phyloP scores from a whole-genome alignment of 2,888 invertebrate species.

The Ophion ventricosus region DNA sequence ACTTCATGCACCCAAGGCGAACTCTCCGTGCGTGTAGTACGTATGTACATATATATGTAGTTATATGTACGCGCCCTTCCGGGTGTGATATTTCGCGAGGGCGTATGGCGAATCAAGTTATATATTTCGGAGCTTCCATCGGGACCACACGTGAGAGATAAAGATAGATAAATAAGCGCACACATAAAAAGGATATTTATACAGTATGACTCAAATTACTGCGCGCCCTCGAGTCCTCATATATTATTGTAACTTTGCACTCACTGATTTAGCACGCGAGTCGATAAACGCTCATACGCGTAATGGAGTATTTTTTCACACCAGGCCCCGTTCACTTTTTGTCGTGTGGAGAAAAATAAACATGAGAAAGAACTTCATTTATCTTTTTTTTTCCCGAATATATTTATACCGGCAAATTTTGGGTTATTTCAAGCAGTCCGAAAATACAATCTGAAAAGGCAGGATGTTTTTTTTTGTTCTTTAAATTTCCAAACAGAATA shows the following conservation, averaged over 20 bases:
- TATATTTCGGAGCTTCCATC: conserved; percentile 38
- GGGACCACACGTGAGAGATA: conserved; percentile 32
- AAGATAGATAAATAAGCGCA: conserved; percentile 8
- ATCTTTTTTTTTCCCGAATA: too few species aligned
- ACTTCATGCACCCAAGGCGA: conserved; percentile 8
- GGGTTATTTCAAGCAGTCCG: too few species aligned
- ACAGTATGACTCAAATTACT: conserved; percentile 46
- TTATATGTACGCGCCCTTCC: conserved; percentile 40
- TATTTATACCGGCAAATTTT: too few species aligned
- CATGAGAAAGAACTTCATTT: too few species aligned
- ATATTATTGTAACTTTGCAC: conserved; percentile 34
- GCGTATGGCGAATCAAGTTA: conserved; percentile 47
- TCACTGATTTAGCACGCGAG: conserved; percentile 23
- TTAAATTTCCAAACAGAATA: too few species aligned
- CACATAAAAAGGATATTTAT: conserved; percentile 3
- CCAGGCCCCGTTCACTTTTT: neutral
- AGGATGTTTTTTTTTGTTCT: too few species aligned
- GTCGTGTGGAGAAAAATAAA: too few species aligned
- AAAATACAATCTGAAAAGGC: too few species aligned
- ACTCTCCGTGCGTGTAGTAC: conserved; percentile 9
- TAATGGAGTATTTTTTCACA: neutral
- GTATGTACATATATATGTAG: neutral
- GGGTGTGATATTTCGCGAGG: conserved; percentile 56
- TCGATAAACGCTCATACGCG: neutral
- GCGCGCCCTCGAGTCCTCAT: conserved; percentile 21